phyloP scores from a whole-genome alignment of 2,113 vertebrate species.

The Cyanoliseus patagonus region DNA sequence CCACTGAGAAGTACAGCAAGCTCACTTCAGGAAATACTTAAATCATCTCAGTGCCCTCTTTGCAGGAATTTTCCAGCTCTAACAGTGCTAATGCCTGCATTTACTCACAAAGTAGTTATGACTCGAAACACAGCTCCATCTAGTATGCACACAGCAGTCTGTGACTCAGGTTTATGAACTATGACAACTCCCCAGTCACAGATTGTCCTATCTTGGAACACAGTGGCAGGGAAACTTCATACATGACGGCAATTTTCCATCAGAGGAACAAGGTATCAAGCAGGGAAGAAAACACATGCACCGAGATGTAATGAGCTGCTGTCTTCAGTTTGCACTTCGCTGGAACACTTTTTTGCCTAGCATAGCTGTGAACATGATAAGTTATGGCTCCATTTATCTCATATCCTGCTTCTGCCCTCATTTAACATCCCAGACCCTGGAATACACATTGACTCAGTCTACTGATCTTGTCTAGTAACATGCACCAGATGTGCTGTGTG shows the following conservation, averaged over 20 bases:
- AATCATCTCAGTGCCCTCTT: neutral
- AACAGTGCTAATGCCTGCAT: neutral
- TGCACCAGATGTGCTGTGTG: fast-evolving
- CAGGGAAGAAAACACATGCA: neutral
- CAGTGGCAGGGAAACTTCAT: neutral
- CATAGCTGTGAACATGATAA: neutral
- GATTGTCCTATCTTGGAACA: neutral
- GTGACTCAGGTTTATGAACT: neutral
- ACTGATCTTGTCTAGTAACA: neutral
- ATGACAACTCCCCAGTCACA: neutral
- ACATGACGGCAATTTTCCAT: neutral
- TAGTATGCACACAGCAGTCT: neutral
- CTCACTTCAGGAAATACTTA: neutral
- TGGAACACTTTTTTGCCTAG: neutral
- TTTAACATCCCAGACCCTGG: neutral
- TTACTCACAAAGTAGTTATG: neutral
- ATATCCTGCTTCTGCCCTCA: neutral
- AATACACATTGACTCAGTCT: neutral
- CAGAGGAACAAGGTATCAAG: neutral
- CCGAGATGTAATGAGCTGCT: neutral
- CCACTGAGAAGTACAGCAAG: neutral
- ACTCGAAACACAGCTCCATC: neutral
- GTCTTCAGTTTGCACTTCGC: neutral
- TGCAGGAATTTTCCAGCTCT: neutral
- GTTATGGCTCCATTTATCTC: neutral